Evolutionary conservation across 2,113 vertebrate genomes (phyloP), one percentile per base, ranked within the genome.

Genomic region (Apteryx owenii): DNA sequence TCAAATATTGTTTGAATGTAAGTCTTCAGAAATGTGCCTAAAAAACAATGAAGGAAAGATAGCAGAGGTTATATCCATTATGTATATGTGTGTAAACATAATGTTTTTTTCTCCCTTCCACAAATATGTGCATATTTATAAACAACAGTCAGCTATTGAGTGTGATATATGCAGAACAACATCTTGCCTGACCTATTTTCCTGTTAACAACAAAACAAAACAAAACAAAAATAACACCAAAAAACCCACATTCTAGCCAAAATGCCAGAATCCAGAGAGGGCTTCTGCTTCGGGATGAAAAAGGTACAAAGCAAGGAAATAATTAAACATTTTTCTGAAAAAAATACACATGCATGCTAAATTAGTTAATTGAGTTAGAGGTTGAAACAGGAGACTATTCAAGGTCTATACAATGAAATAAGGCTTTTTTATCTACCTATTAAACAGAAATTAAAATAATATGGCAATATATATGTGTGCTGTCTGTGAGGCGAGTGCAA

Each of bases 381-480:
- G 36, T 75, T 89, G 42, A 87, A 94, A 91, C 36, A 77, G 31
- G 48, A 97, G 13, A 79, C 26, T 33, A 36, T 71, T 60, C 56
- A 60, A 33, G 22, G 18, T 78, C 90, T 60, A 42, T 33, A 72
- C 20, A 71, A 65, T 31, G 21, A 81, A 89, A 90, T 1, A 53
- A 82, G 87, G 65, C 1, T 44, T 88, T 60, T 93, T 92, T 50
- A 85, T 93, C 60, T 81, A 54, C 31, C 73, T 72, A 86, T 81
- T 92, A 82, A 69, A 82, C 82, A 29, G 26, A 94, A 96, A 96
- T 87, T 86, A 89, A 96, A 96, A 82, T 78, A 88, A 81, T 62
- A 89, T 26, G 16, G 13, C 15, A 79, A 62, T 29, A 86, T 51
- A 79, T 36, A 71, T 1, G 0, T 81, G n/a, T 53, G 20, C 62